Evolutionary conservation across 1,140 invertebrate genomes (phyloP).

Genomic region (Oscheius sp.): DNA sequence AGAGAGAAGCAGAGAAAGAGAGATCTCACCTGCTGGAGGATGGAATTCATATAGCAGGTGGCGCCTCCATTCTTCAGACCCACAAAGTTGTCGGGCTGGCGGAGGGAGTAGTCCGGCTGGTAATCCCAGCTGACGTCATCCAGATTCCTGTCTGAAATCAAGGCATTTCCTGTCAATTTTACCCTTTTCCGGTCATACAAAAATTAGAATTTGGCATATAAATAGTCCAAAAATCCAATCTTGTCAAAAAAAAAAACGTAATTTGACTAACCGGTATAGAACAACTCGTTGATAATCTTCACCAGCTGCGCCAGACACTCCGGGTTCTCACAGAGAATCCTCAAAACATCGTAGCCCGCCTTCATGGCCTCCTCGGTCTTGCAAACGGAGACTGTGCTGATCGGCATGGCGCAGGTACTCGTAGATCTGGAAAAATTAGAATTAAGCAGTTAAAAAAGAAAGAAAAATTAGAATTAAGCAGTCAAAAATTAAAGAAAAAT

Average conservation of each 20-base stretch:
- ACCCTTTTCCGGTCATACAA: not conserved
- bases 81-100: constrained; percentile 84
- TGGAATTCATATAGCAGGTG: constrained; percentile 99
- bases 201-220: not conserved
- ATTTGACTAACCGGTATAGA: not conserved
- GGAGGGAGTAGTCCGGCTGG: constrained; percentile 85
- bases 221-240: not conserved
- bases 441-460: too few species aligned
- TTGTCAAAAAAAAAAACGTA: not conserved
- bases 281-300: not conserved
- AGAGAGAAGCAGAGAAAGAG: constrained; percentile 4
- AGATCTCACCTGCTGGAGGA: constrained; percentile 76
- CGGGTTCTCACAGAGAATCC: not conserved
- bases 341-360: not conserved
- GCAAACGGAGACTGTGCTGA: not conserved
- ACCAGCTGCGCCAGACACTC: not conserved
- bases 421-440: not conserved
- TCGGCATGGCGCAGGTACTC: not conserved
- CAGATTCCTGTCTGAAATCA: constrained; percentile 5
- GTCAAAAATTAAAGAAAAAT: too few species aligned
- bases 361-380: not conserved
- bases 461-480: too few species aligned
- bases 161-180: too few species aligned
- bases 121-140: constrained; percentile 98
- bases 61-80: constrained; percentile 96